Evolutionary conservation across 1,140 invertebrate species (phyloP).

Genomic region (Dreissena rostriformis): DNA sequence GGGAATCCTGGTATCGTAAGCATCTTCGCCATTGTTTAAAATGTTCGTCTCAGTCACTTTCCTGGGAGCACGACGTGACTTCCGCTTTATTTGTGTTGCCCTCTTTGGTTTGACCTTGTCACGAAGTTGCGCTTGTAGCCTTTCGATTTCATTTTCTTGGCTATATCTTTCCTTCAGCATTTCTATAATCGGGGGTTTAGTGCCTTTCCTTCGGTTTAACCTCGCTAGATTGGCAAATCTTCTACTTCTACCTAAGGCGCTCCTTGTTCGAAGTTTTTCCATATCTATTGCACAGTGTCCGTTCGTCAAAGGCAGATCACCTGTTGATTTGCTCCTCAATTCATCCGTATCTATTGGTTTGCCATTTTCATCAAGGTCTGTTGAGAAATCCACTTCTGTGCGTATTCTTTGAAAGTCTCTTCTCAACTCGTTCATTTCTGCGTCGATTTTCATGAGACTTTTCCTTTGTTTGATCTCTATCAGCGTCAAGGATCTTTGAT

Average conservation of each 20-base stretch:
- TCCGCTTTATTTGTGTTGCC: neutral
- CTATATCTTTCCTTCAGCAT: neutral
- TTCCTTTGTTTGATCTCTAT: conserved; percentile 38
- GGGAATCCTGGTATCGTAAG: no score
- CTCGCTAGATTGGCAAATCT: neutral
- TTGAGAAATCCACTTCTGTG: conserved; percentile 37
- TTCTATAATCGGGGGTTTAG: neutral
- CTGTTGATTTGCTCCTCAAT: conserved; percentile 1
- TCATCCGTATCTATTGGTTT: conserved; percentile 7
- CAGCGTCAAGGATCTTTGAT: conserved; percentile 22
- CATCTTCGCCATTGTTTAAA: no score
- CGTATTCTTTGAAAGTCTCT: conserved; percentile 35
- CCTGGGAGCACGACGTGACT: neutral
- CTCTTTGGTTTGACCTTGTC: neutral
- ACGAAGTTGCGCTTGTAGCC: neutral
- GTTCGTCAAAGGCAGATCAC: neutral
- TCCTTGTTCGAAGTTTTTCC: neutral
- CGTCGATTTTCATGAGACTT: conserved; percentile 17
- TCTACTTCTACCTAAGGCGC: neutral
- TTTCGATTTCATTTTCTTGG: conserved; percentile 1
- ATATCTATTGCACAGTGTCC: neutral
- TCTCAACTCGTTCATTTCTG: conserved; percentile 35
- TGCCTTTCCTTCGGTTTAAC: neutral
- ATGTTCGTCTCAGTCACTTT: no score
- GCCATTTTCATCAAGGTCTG: conserved; percentile 47